Base-by-base conservation (phyloP, 2,113 vertebrate genomes). In the Notothenia rossii region DNA sequence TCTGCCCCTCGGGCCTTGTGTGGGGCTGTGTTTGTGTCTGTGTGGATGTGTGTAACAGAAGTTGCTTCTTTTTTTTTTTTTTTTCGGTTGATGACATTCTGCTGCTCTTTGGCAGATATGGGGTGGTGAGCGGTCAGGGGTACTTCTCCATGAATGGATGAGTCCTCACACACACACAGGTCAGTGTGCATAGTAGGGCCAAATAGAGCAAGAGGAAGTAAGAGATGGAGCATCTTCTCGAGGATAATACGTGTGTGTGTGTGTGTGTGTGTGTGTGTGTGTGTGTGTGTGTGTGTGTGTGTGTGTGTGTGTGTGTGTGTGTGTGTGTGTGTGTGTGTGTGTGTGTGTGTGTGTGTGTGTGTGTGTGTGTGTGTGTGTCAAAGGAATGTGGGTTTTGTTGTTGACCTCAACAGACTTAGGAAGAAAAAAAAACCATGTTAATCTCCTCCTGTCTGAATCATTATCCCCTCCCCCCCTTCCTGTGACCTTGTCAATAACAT, bases 401-500 rank as follows among this genome's bases (percentile, higher is more conserved):
- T 45, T 63, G 65, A 68, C 22, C 51, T 63, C 50, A 80, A 68
- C 51, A 29, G 43, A 62, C 62, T 45, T 17, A 53, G n/a, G 62
- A 43, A 20, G 49, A 55, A n/a, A 69, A 59, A 49, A 66, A 22
- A 43, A 53, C 10, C 60, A 70, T 76, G 53, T 54, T 56, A 29
- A 65, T 65, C 50, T n/a, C 46, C 43, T 20, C 69, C 60, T 60
- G 10, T 64, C 51, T 56, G n/a, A n/a, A 60, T 68, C 59, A 56
- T 63, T 49, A 60, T 63, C 56, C 36, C 43, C 55, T 10, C 25
- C 25, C 25, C 25, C 45, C 60, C 70, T 77, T 77, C 75, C 51
- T 22, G 20, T 85, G 86, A 87, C 88, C 83, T 87, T 75, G 85
- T 88, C 74, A 51, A 64, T 88, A 83, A 74, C 81, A 40, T 79